Conservation (phyloP, 2,797 vertebrate species). For the Huso huso region DNA sequence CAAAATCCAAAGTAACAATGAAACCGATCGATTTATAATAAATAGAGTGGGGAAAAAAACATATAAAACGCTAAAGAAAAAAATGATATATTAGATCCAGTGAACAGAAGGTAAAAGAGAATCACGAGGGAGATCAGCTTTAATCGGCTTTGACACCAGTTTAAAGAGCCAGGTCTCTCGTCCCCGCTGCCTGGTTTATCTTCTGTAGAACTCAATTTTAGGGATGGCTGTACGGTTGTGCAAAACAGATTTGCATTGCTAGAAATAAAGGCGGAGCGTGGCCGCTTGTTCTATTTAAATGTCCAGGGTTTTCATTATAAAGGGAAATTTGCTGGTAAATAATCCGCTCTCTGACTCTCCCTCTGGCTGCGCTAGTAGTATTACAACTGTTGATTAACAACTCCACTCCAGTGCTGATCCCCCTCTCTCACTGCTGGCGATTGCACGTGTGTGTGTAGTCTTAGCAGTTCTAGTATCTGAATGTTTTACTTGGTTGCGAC, state of each 20-base stretch:
- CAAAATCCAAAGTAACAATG: no score
- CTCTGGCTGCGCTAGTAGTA: not conserved
- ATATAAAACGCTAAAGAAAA: constrained; percentile 15
- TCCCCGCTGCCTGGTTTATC: constrained; percentile 21
- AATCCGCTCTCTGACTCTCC: constrained; percentile 8
- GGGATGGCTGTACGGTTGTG: constrained; percentile 15
- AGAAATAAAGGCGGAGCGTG: constrained; percentile 48
- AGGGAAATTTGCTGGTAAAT: constrained; percentile 13
- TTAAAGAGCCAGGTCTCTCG: constrained; percentile 69
- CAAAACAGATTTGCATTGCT: constrained; percentile 30
- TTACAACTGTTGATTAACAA: not conserved
- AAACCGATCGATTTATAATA: no score
- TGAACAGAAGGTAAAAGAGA: constrained; percentile 50
- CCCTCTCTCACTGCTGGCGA: no score
- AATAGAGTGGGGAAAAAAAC: not conserved
- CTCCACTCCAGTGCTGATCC: not conserved
- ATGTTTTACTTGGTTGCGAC: no score
- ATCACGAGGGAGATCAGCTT: constrained; percentile 58
- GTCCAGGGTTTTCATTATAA: constrained; percentile 3
- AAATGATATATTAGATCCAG: constrained; percentile 26
- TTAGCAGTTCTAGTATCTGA: no score
- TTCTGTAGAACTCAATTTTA: constrained; percentile 14
- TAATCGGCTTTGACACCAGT: constrained; percentile 76
- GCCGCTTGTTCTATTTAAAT: constrained; percentile 8
- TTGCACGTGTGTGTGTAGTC: no score